Percentiles rank a stretch among this genome's conserved stretches.
phyloP scores from a whole-genome alignment of 2,113 vertebrate species.

The Leptobrachium ailaonicum region DNA sequence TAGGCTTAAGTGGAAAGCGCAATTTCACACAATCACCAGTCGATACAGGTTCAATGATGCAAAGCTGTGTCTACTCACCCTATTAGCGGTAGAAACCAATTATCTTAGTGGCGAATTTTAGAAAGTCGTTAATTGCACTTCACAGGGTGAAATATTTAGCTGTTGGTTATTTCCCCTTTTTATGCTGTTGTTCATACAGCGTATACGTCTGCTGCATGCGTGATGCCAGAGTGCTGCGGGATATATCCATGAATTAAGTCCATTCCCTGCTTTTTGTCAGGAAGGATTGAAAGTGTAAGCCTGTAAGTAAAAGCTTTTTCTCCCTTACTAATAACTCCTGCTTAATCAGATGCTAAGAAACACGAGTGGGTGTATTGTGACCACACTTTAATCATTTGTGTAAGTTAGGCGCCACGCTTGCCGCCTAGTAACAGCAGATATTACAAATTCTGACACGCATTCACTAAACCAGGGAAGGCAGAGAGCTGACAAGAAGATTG shows the following conservation, averaged over 20 bases:
- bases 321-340: constrained; percentile 16
- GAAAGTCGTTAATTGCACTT: constrained; percentile 34
- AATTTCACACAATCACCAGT: constrained; percentile 35
- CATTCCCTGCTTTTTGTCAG: background rate
- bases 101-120: constrained; percentile 33
- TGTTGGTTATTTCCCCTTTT: constrained; percentile 14
- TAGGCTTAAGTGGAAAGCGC: constrained; percentile 11
- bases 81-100: constrained; percentile 28
- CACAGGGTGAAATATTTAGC: constrained; percentile 26
- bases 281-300: constrained; percentile 5
- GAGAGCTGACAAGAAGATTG: background rate
- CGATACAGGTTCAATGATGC: constrained; percentile 28
- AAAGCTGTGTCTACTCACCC: constrained; percentile 11
- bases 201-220: background rate
- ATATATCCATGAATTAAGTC: constrained; percentile 14
- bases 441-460: too few relatives aligned
- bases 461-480: too few relatives aligned
- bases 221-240: background rate
- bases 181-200: constrained; percentile 27
- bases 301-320: constrained; percentile 10
- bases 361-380: constrained; percentile 34
- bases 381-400: constrained; percentile 14
- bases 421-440: background rate
- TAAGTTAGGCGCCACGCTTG: background rate
- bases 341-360: constrained; percentile 37